A percentile compares a stretch with the other conserved stretches of the same genome.
Evolutionary conservation across 2,888 invertebrate species (phyloP).

Genomic region (Hydraecia micacea): DNA sequence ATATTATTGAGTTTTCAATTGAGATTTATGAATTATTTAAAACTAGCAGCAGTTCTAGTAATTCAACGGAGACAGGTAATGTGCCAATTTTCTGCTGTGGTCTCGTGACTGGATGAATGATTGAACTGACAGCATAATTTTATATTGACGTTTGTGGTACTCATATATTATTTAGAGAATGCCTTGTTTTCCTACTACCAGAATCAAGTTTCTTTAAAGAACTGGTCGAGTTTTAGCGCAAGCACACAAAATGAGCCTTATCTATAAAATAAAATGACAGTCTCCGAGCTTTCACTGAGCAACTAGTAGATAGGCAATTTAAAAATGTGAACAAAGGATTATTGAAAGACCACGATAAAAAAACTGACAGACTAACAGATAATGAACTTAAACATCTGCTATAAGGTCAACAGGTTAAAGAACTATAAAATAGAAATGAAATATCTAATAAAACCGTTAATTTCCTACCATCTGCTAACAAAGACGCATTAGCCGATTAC

Average conservation of each 20-base stretch:
- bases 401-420: conserved; percentile 50
- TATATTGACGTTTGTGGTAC: conserved; percentile 13
- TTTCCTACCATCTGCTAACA: conserved; percentile 55
- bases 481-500: conserved; percentile 60
- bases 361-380: conserved; percentile 15
- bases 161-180: conserved; percentile 12
- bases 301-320: background rate
- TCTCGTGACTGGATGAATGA: conserved; percentile 37
- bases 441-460: conserved; percentile 46
- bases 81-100: conserved; percentile 44
- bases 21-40: conserved; percentile 61
- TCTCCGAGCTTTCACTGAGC: background rate
- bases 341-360: background rate
- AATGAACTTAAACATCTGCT: conserved; percentile 27
- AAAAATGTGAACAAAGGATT: background rate
- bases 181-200: background rate
- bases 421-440: conserved; percentile 33
- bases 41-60: conserved; percentile 34
- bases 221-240: background rate
- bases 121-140: conserved; percentile 38
- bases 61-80: conserved; percentile 44
- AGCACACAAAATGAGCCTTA: background rate
- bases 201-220: background rate
- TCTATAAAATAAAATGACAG: background rate
- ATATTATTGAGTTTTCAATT: conserved; percentile 55